These are phyloP conservation scores for Eupithecia abbreviata DNA, from an alignment of 2,888 invertebrate species.

Conservation along the genomic window DNA sequence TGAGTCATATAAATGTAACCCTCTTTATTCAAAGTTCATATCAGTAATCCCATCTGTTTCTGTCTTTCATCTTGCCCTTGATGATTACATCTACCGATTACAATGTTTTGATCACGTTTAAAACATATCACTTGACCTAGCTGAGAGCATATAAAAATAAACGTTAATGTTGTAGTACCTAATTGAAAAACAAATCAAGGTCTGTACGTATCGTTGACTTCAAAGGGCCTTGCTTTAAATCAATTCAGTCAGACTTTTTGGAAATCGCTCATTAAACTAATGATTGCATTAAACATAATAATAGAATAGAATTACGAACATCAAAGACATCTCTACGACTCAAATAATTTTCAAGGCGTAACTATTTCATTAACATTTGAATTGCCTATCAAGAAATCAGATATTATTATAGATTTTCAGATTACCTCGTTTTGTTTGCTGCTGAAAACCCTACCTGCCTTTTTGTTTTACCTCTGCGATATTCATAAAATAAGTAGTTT, in stretches of 20 bases:
- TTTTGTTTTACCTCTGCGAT: not conserved
- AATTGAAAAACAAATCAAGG: slow-evolving; percentile 17
- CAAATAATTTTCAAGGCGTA: not conserved
- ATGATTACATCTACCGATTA: slow-evolving; percentile 7
- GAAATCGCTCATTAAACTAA: not conserved
- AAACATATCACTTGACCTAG: slow-evolving; percentile 14
- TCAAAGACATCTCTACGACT: not conserved
- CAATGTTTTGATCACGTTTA: slow-evolving; percentile 23
- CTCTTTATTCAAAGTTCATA: not conserved
- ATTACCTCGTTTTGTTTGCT: not conserved
- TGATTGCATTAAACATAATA: not conserved
- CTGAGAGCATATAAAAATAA: slow-evolving; percentile 23
- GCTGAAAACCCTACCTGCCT: not conserved
- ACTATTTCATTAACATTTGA: not conserved
- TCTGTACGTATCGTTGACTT: slow-evolving; percentile 4
- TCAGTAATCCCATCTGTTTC: not conserved
- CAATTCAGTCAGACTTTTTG: not conserved
- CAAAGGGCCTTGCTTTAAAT: not conserved
- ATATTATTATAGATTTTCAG: not conserved
- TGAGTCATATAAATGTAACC: not conserved
- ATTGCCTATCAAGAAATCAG: not conserved
- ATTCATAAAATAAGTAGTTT: not conserved
- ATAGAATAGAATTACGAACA: not conserved
- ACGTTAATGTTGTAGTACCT: slow-evolving; percentile 17
- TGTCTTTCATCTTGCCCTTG: slow-evolving; percentile 14